phyloP scores from a whole-genome alignment of 2,113 vertebrate genomes.

The Egretta garzetta region DNA sequence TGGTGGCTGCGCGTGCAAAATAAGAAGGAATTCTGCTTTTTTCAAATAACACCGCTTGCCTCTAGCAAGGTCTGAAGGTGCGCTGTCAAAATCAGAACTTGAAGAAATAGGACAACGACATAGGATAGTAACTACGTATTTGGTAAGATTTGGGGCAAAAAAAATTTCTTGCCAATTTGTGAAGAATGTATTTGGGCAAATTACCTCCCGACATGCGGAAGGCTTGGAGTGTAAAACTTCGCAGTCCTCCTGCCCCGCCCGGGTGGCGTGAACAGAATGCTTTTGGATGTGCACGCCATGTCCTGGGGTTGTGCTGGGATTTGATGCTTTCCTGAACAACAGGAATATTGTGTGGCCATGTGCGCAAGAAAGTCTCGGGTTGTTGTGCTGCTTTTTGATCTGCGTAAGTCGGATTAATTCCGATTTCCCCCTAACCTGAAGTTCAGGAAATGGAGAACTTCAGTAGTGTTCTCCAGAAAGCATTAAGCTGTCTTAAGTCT shows the following conservation, averaged over 20 bases:
- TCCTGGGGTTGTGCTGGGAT: neutral
- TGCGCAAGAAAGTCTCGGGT: neutral
- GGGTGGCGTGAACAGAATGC: rapidly evolving
- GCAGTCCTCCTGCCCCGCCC: neutral
- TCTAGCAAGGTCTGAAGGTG: neutral
- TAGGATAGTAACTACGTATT: neutral
- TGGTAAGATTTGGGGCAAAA: neutral
- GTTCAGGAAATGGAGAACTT: conserved; percentile 46
- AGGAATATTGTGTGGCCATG: neutral
- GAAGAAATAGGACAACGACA: neutral
- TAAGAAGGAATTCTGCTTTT: neutral
- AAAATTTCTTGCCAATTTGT: neutral
- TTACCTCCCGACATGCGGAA: rapidly evolving
- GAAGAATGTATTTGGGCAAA: neutral
- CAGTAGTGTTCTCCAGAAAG: neutral
- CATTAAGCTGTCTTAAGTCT: conserved; percentile 12
- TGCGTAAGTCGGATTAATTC: neutral
- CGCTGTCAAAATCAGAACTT: neutral
- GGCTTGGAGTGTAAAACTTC: rapidly evolving
- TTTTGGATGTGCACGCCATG: neutral
- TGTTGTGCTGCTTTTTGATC: neutral
- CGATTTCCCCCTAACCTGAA: conserved; percentile 20
- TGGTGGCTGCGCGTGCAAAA: neutral
- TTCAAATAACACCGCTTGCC: neutral
- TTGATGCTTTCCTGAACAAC: neutral